Conservation (phyloP, 2,113 vertebrate species). For the Pelusios castaneus region DNA sequence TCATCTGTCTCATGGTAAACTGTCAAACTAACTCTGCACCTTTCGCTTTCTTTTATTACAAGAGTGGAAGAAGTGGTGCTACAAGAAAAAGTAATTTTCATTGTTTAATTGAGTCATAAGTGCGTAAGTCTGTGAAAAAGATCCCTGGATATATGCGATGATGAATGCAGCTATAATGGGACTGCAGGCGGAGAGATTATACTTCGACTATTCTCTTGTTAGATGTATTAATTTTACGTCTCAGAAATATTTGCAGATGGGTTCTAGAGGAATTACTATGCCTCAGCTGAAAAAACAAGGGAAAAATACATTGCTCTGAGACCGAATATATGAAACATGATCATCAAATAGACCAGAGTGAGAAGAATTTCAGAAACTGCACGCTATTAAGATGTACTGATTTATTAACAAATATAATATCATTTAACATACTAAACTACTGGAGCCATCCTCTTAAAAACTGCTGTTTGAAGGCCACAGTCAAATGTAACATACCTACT, state of each 20-base stretch:
- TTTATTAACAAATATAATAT: constrained; percentile 45
- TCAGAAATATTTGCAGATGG: background rate
- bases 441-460: constrained; percentile 6
- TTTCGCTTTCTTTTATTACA: background rate
- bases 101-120: background rate
- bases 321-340: background rate
- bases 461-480: constrained; percentile 49
- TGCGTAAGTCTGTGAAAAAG: background rate
- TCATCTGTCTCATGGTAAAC: background rate
- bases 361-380: constrained; percentile 39
- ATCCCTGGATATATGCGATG: background rate
- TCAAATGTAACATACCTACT: background rate
- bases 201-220: background rate
- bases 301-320: background rate
- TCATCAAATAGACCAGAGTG: background rate
- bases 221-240: background rate
- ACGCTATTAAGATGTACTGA: constrained; percentile 50
- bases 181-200: background rate
- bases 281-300: background rate
- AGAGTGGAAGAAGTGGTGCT: background rate
- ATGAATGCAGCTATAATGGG: background rate
- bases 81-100: background rate
- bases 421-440: constrained; percentile 57
- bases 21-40: background rate
- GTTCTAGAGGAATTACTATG: background rate